Base-by-base conservation (phyloP, 1,140 invertebrate species). In the Heliconius hermathena region DNA sequence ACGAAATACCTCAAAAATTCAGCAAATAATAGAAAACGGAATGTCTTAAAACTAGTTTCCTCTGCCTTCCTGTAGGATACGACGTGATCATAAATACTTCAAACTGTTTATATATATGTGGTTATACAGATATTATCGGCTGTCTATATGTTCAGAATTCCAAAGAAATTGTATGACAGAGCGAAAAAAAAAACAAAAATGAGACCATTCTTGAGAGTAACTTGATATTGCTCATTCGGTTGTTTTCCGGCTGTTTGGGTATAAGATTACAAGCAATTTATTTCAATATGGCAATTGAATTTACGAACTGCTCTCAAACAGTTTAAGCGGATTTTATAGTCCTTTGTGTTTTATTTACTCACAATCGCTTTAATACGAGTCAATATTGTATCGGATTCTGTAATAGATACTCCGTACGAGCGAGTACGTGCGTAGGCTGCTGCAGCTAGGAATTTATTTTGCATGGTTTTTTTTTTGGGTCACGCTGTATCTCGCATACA, bases 191-290 rank as follows among this genome's bases (percentile, higher is more conserved):
- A 87, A 85, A 85, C 82, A 92, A 87, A 84, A 90, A 75, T 84
- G 80, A 86, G 82, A 81, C 87, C 88, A 91, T 92, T 91, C 85
- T 89, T 88, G 85, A 82, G 80, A 79, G 91, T 92, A 94, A 94
- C 88, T 85, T 83, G 89, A 94, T 91, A 94, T 88, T 87, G 89
- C 91, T 92, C 87, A 92, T 94, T 93, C 90, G 91, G 87, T 89
- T 91, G 87, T 91, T 94, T 94, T 93, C 91, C 89, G 88, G 87
- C 88, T 94, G 92, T 94, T 94, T 93, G 89, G 89, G 89, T 94
- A 93, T 94, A 93, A 90, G 91, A 93, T 94, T 94, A 93, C 93
- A 93, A 91, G 89, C 91, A 92, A 93, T 92, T 92, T 92, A 94
- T 93, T 94, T 91, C 89, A 91, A 90, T 92, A 93, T 91, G 91